Evolutionary conservation across 2,888 invertebrate genomes (phyloP).

Genomic region (Xylota segnis): DNA sequence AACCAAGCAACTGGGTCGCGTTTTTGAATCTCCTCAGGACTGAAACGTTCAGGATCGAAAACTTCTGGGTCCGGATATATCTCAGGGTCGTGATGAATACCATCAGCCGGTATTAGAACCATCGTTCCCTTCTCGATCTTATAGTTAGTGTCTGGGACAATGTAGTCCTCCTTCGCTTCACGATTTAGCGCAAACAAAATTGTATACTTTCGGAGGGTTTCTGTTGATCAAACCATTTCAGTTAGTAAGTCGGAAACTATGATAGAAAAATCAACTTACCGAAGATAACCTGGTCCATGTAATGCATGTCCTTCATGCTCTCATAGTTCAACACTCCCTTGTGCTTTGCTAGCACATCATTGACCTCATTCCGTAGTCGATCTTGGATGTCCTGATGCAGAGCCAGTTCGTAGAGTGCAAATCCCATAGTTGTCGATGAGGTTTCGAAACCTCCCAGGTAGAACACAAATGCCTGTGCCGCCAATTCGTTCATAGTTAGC

Average conservation of each 20-base stretch:
- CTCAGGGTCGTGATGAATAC: conserved; percentile 81
- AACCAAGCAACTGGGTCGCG: conserved; percentile 80
- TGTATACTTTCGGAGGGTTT: conserved; percentile 86
- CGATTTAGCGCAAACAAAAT: conserved; percentile 82
- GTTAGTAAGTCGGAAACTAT: neutral
- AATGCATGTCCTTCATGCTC: conserved; percentile 80
- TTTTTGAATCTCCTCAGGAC: conserved; percentile 79
- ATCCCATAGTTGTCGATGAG: conserved; percentile 87
- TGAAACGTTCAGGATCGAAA: conserved; percentile 85
- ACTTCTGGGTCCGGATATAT: conserved; percentile 84
- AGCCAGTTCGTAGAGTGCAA: conserved; percentile 83
- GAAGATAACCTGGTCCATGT: conserved; percentile 80
- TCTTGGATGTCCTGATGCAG: conserved; percentile 80
- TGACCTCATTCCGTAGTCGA: conserved; percentile 79
- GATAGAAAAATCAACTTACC: conserved; percentile 80
- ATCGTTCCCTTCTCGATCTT: conserved; percentile 85
- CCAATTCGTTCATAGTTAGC: conserved; percentile 80
- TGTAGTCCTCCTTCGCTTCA: conserved; percentile 47
- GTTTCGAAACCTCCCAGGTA: conserved; percentile 87
- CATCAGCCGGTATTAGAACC: conserved; percentile 85
- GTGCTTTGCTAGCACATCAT: conserved; percentile 62
- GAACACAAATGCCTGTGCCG: conserved; percentile 82
- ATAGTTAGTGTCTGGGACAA: conserved; percentile 82
- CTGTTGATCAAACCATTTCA: conserved; percentile 80
- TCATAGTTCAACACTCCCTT: conserved; percentile 80